A percentile compares a stretch with the other conserved stretches of the same genome.
phyloP scores from a whole-genome alignment of 1,140 invertebrate genomes.

The Pseudomyrmex pallidus region DNA sequence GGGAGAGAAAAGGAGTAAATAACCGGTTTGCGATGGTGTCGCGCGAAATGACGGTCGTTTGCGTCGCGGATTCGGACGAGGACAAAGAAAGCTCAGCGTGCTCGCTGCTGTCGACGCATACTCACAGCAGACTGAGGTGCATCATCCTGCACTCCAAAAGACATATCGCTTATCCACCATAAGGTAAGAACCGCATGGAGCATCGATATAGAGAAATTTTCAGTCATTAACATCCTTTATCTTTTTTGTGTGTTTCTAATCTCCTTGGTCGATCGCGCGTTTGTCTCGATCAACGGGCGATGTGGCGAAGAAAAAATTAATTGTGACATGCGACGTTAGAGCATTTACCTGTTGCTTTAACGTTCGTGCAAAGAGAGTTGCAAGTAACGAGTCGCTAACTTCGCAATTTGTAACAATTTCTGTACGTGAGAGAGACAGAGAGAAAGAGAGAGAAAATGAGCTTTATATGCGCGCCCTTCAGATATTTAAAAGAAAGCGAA shows the following conservation, averaged over 20 bases:
- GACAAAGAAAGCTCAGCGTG: conserved; percentile 62
- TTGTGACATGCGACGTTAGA: conserved; percentile 74
- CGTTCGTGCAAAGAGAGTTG: conserved; percentile 63
- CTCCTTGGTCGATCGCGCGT: conserved; percentile 28
- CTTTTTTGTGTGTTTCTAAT: conserved; percentile 19
- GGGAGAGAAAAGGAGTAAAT: neutral
- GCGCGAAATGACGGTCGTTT: conserved; percentile 66
- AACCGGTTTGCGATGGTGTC: conserved; percentile 73
- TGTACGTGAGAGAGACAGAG: neutral
- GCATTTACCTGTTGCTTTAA: conserved; percentile 75
- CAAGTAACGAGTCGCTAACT: conserved; percentile 33
- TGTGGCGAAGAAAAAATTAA: conserved; percentile 70
- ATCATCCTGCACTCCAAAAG: conserved; percentile 75
- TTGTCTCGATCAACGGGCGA: conserved; percentile 19
- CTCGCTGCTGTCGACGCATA: conserved; percentile 61
- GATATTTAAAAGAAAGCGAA: no score
- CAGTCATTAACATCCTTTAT: conserved; percentile 21
- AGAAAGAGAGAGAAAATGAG: neutral
- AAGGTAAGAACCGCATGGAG: conserved; percentile 69
- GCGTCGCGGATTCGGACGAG: conserved; percentile 61
- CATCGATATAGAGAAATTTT: neutral
- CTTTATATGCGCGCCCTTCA: no score
- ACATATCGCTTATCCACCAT: conserved; percentile 80
- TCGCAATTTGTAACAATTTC: conserved; percentile 41
- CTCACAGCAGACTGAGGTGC: conserved; percentile 76